Evolutionary conservation across 35 echinoderm and acorn worm species (phyloP), one percentile per base, ranked within the genome.

Genomic region (Heliocidaris erythrogramma): DNA sequence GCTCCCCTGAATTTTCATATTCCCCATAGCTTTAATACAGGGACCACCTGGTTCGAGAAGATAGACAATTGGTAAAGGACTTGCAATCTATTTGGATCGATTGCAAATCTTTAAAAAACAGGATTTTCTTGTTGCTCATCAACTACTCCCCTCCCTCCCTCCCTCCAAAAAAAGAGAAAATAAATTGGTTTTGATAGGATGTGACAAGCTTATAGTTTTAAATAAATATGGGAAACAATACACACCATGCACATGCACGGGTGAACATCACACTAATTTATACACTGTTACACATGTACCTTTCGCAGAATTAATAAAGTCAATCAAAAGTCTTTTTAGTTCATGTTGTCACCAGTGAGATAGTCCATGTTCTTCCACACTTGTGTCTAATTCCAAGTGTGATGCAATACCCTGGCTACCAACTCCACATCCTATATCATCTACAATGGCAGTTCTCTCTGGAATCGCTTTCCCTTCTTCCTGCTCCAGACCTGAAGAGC

Each of bases 361-460:
- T 92, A 92, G 21, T 30, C 49, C 49, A 92, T 92, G 91, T 42
- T 92, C 91, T 59, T 92, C 91, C 50, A 52, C 50, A 30, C 91
- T 92, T 49, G 49, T n/a, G 21, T 92, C 91, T 14, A 92, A 59
- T 49, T 92, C 91, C 47, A 92, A 59, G 29, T 48, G 48, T 13
- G 29, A 50, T 13, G 47, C 91, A 52, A 92, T 92, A 92, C 91
- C 49, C 29, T 92, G 48, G 49, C 49, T 92, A 59, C 50, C 91
- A 92, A 92, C 27, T 49, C 91, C 91, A 92, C 31, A 92, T 13
- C 91, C 91, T 11, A 92, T 59, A 59, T 92, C 50, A 30, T 92
- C 91, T 52, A 92, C 91, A 49, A 92, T 78, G 65, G 65, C 91
- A 92, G 91, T 48, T 92, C 48, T 89, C 47, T 48, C 31, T 13